phyloP scores from a whole-genome alignment of 2,888 invertebrate genomes.

The Parthenolecanium corni region DNA sequence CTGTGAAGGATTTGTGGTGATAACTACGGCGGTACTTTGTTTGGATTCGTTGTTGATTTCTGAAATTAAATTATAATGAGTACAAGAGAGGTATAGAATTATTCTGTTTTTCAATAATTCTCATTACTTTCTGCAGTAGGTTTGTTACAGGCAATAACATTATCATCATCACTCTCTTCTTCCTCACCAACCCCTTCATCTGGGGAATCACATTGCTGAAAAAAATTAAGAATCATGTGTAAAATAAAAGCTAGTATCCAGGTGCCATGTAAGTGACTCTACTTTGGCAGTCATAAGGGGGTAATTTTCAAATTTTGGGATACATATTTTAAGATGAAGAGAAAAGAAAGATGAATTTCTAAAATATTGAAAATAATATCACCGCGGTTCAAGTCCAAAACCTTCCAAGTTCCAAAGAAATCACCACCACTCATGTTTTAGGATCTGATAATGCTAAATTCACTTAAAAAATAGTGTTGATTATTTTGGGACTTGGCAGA shows the following conservation, averaged over 20 bases:
- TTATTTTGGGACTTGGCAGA: too few species aligned
- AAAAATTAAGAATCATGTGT: background rate
- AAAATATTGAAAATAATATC: too few species aligned
- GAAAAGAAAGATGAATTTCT: too few species aligned
- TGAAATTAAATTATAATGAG: background rate
- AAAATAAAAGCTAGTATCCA: background rate
- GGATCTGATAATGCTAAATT: too few species aligned
- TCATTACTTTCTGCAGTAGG: background rate
- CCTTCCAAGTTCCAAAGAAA: too few species aligned
- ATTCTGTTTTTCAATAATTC: background rate
- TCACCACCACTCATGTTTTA: too few species aligned
- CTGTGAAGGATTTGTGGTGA: slow-evolving; percentile 40
- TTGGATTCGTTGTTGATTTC: background rate
- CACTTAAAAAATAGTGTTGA: too few species aligned
- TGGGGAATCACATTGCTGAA: slow-evolving; percentile 33
- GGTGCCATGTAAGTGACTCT: too few species aligned
- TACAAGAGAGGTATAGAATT: background rate
- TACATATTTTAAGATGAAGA: too few species aligned
- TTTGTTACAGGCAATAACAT: background rate
- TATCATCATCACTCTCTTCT: slow-evolving; percentile 32
- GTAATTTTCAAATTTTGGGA: too few species aligned
- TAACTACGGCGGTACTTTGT: slow-evolving; percentile 30
- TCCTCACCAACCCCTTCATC: slow-evolving; percentile 35
- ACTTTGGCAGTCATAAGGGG: too few species aligned
- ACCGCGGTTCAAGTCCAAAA: too few species aligned